A percentile compares a stretch with the other conserved stretches of the same genome.
Conservation (phyloP, 1,140 invertebrate species). For the Aphelenchoides besseyi region DNA sequence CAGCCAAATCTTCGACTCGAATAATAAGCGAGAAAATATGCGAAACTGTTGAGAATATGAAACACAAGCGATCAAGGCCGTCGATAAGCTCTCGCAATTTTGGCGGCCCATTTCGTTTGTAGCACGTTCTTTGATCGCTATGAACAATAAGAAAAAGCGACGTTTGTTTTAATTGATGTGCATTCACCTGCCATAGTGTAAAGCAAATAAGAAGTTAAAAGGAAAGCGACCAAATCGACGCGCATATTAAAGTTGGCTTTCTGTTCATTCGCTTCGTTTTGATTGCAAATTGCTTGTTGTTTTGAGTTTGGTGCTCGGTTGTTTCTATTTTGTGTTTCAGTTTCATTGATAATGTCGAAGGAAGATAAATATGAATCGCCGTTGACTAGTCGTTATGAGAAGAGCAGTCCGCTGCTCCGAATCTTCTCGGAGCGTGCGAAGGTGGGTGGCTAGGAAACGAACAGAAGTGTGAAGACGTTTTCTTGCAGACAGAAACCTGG, state of each 20-base stretch:
- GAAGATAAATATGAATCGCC: neutral
- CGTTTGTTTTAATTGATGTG: neutral
- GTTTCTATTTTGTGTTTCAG: neutral
- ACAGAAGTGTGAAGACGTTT: no score
- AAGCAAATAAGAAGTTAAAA: neutral
- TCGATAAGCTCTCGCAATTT: neutral
- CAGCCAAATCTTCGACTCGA: neutral
- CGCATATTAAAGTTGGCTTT: no score
- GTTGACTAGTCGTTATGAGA: conserved; percentile 51
- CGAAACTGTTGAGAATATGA: neutral
- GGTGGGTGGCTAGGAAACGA: no score
- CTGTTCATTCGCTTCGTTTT: neutral
- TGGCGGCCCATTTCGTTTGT: neutral
- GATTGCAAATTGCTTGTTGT: neutral
- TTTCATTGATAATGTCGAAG: neutral
- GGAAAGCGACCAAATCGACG: neutral
- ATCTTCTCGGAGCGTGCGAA: conserved; percentile 50
- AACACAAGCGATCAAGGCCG: conserved; percentile 9
- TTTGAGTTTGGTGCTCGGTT: neutral
- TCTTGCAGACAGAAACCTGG: conserved; percentile 52
- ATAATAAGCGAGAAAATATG: neutral
- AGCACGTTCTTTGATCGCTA: neutral
- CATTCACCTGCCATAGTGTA: neutral
- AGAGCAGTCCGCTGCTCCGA: conserved; percentile 50
- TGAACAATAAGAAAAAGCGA: no score